A percentile compares a stretch with the other conserved stretches of the same genome.
Conservation (phyloP, 2,113 vertebrate species). For the human (Homo sapiens) region GRCh38 chr2:59756501-59757000, state of each 20-base stretch:
- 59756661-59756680: not conserved
- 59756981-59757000: too few species aligned
- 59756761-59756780: not conserved
- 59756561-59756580: not conserved
- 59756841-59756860: too few species aligned
- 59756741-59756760: conserved; percentile 9
- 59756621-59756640: not conserved
- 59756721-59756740: conserved; percentile 10
- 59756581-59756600: not conserved
- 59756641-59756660: conserved; percentile 12
- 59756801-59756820: too few species aligned
- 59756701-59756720: not conserved
- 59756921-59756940: too few species aligned
- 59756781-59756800: not conserved
- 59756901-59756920: too few species aligned
- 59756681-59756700: not conserved
- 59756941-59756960: too few species aligned
- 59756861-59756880: too few species aligned
- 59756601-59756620: not conserved
- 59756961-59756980: too few species aligned
- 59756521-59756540: conserved; percentile 17
- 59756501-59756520: conserved; percentile 34
- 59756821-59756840: too few species aligned
- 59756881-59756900: too few species aligned
- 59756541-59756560: not conserved